Evolutionary conservation across 2,888 invertebrate species (phyloP).

Genomic region (Nomada goodeniana): DNA sequence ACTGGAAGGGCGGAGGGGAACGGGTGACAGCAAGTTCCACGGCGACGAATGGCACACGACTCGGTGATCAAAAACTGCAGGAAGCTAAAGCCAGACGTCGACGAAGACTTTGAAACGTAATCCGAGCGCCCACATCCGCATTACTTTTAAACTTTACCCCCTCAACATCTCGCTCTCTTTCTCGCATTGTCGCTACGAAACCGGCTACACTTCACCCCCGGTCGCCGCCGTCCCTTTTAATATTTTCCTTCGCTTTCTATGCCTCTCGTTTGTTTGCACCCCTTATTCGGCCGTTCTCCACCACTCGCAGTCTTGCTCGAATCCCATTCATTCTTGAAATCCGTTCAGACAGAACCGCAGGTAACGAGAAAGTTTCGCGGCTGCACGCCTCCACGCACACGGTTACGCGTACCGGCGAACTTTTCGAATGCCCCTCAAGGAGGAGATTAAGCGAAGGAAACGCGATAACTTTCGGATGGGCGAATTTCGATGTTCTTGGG

Average conservation of each 20-base stretch:
- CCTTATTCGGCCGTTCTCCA: neutral
- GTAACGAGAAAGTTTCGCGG: conserved; percentile 28
- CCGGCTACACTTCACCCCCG: conserved; percentile 1
- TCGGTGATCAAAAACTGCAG: conserved; percentile 34
- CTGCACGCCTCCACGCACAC: conserved; percentile 9
- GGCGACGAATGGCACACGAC: conserved; percentile 36
- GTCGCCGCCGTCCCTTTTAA: neutral
- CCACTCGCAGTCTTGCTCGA: conserved; percentile 58
- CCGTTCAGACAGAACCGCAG: conserved; percentile 48
- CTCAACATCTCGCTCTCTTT: neutral
- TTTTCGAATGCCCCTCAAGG: neutral
- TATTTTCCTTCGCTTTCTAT: conserved; percentile 15
- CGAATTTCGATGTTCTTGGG: too few relatives aligned
- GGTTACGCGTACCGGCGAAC: conserved; percentile 2
- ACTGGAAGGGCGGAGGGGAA: conserved; percentile 33
- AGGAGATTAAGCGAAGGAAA: neutral
- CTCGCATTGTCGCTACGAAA: neutral
- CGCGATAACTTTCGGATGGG: neutral
- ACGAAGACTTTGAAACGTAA: conserved; percentile 68
- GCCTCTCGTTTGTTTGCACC: conserved; percentile 4
- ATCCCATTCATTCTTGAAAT: conserved; percentile 59
- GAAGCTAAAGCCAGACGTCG: conserved; percentile 53
- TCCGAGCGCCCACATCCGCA: conserved; percentile 68
- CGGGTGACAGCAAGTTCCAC: conserved; percentile 5
- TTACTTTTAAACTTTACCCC: conserved; percentile 62